Percentiles rank a stretch among this genome's conserved stretches.
Conservation (phyloP, 2,888 invertebrate species). For the Pharmacophagus antenor region DNA sequence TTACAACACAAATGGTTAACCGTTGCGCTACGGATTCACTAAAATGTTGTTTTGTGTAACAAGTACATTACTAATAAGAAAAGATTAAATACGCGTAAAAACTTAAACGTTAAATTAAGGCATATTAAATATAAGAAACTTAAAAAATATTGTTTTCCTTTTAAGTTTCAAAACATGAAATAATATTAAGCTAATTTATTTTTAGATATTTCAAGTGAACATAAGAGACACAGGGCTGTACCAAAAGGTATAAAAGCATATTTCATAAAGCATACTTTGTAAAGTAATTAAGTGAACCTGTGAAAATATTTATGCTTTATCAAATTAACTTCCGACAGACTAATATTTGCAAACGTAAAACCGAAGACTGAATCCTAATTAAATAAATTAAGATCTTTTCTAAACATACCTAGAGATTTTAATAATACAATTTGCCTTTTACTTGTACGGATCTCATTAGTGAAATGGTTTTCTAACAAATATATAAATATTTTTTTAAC, state of each 20-base stretch:
- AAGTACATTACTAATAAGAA: no score
- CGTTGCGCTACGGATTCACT: no score
- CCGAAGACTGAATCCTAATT: slow-evolving; percentile 1
- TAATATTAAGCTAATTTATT: no score
- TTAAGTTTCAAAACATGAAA: neutral
- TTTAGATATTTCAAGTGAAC: neutral
- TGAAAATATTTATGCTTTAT: neutral
- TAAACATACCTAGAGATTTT: slow-evolving; percentile 7
- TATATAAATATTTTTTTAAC: neutral
- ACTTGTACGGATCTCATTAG: neutral
- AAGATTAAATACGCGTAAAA: no score
- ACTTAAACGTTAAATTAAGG: no score
- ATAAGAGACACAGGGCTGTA: neutral
- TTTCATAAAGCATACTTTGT: no score
- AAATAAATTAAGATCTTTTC: slow-evolving; percentile 20
- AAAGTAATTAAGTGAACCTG: neutral
- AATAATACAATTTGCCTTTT: slow-evolving; percentile 5
- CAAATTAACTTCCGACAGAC: slow-evolving; percentile 4
- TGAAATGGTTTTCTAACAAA: neutral
- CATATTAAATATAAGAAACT: no score
- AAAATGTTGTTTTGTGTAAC: no score
- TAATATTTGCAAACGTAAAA: neutral
- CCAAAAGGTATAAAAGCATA: neutral
- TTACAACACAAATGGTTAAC: no score
- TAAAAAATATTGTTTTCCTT: no score